Conservation (phyloP, 1,140 invertebrate genomes). For the Heliconius melpomene region DNA sequence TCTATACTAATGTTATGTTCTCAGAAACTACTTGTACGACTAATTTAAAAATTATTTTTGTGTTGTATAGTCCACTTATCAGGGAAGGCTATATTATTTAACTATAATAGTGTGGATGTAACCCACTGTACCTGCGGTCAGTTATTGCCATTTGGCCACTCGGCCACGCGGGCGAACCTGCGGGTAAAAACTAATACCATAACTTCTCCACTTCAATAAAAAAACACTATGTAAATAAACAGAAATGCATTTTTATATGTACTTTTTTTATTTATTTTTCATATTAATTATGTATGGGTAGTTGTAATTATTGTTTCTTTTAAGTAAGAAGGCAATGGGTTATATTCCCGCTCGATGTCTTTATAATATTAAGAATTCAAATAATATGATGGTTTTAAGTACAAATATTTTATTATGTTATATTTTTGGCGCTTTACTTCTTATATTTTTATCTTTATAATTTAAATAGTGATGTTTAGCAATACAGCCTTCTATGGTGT, state of each 20-base stretch:
- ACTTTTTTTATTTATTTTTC: not conserved
- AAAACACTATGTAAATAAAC: too few species aligned
- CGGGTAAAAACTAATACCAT: too few species aligned
- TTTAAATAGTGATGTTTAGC: not conserved
- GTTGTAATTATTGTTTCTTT: not conserved
- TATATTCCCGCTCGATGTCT: not conserved
- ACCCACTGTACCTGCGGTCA: too few species aligned
- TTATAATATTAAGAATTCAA: not conserved
- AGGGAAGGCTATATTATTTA: too few species aligned
- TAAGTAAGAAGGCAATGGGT: not conserved
- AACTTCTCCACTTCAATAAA: too few species aligned
- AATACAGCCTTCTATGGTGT: not conserved
- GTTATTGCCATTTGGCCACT: too few species aligned
- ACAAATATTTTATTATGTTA: not conserved
- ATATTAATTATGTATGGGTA: not conserved
- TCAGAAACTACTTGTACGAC: not conserved
- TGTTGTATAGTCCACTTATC: too few species aligned
- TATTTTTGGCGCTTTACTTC: not conserved
- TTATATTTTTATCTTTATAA: not conserved
- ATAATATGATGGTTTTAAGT: not conserved
- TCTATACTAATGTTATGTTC: not conserved
- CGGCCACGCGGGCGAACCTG: too few species aligned
- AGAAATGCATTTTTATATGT: not conserved
- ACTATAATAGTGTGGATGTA: too few species aligned
- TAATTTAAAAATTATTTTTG: not conserved